A percentile compares a stretch with the other conserved stretches of the same genome.
Conservation (phyloP, 2,888 invertebrate genomes). For the Apotomis betuletana region DNA sequence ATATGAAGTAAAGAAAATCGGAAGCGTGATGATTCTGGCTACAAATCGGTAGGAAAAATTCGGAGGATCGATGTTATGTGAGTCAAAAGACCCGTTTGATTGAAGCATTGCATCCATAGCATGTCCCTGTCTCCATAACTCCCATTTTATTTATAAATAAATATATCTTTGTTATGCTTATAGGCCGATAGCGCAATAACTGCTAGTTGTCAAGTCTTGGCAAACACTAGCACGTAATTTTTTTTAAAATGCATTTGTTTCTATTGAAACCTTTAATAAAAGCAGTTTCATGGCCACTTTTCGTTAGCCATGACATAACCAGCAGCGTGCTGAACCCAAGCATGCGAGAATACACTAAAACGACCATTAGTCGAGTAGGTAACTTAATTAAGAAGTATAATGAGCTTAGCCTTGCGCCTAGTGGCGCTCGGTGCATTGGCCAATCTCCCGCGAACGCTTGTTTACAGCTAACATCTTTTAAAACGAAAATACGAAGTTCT, state of each 20-base stretch:
- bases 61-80: too few species aligned
- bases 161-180: too few species aligned
- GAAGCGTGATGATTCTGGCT: too few species aligned
- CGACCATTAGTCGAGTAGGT: slow-evolving; percentile 45
- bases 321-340: slow-evolving; percentile 45
- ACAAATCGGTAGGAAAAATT: too few species aligned
- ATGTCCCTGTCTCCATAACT: too few species aligned
- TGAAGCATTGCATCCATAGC: too few species aligned
- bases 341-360: slow-evolving; percentile 42
- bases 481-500: background rate
- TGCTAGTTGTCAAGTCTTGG: too few species aligned
- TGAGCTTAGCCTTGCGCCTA: slow-evolving; percentile 48
- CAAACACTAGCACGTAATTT: too few species aligned
- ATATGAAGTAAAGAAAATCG: too few species aligned
- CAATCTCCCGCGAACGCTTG: slow-evolving; percentile 47
- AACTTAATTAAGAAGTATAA: slow-evolving; percentile 50
- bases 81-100: too few species aligned
- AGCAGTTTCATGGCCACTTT: slow-evolving; percentile 51
- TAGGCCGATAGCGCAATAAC: too few species aligned
- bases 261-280: slow-evolving; percentile 48
- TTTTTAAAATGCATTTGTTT: slow-evolving; percentile 29
- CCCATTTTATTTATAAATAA: too few species aligned
- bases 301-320: slow-evolving; percentile 51
- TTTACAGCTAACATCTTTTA: slow-evolving; percentile 43
- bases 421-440: slow-evolving; percentile 44